Conservation (phyloP, 2,888 invertebrate species). For the Drosophila limbata region DNA sequence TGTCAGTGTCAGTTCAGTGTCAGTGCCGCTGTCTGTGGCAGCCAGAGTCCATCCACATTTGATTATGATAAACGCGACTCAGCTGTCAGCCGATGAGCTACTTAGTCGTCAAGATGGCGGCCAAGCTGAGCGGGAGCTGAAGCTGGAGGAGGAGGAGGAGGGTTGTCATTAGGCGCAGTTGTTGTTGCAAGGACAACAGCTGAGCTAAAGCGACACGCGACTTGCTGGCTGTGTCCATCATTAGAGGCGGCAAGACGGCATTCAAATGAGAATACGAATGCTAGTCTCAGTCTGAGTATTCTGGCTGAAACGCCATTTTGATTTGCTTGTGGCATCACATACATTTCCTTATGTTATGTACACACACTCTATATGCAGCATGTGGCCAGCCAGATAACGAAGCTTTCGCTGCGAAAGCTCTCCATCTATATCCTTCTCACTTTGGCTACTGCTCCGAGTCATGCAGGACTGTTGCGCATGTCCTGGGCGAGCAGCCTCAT, state of each 20-base stretch:
- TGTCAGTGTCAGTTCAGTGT: constrained; percentile 16
- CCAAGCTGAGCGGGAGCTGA: constrained; percentile 19
- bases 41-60: constrained; percentile 70
- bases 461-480: constrained; percentile 78
- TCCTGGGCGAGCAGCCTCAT: constrained; percentile 68
- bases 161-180: constrained; percentile 67
- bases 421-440: constrained; percentile 62
- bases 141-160: not conserved
- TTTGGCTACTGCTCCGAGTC: constrained; percentile 54
- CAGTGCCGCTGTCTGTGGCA: constrained; percentile 42
- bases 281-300: not conserved
- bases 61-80: constrained; percentile 83
- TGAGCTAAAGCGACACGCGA: constrained; percentile 77
- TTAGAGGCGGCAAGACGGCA: constrained; percentile 29
- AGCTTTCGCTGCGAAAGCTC: constrained; percentile 59
- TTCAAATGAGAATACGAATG: constrained; percentile 27
- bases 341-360: constrained; percentile 35
- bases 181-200: constrained; percentile 71
- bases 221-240: constrained; percentile 39
- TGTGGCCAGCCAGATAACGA: constrained; percentile 70
- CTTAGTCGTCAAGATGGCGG: constrained; percentile 72
- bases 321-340: constrained; percentile 47
- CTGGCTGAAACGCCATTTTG: constrained; percentile 71
- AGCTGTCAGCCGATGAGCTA: constrained; percentile 79
- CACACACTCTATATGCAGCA: constrained; percentile 33